Conservation (phyloP, 1,140 invertebrate genomes). For the Drosophila jambulina region DNA sequence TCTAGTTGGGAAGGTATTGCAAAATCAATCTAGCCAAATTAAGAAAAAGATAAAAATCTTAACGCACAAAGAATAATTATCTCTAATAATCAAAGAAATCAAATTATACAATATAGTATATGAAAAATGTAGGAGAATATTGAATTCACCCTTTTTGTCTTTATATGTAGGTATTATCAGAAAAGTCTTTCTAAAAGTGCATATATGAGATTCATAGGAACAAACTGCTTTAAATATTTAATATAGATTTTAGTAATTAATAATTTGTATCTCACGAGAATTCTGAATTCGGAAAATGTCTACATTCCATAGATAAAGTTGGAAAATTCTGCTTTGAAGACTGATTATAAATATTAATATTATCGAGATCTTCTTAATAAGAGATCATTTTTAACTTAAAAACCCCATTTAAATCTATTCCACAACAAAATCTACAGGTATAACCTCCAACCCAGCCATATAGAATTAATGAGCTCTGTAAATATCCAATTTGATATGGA, state of each 20-base stretch:
- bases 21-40: neutral
- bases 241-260: neutral
- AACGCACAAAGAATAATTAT: neutral
- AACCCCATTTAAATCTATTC: neutral
- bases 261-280: too few relatives aligned
- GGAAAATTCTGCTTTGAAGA: neutral
- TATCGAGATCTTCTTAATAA: neutral
- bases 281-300: too few relatives aligned
- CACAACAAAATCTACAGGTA: too few relatives aligned
- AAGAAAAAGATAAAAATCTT: neutral
- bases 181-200: too few relatives aligned
- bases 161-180: too few relatives aligned
- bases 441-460: neutral
- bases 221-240: neutral
- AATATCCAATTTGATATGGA: neutral
- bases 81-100: neutral
- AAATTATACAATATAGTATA: neutral
- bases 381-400: too few relatives aligned
- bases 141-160: neutral
- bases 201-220: neutral
- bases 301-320: too few relatives aligned
- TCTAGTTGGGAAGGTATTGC: neutral
- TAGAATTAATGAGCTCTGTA: neutral
- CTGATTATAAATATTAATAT: neutral
- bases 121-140: neutral